A percentile compares a stretch with the other conserved stretches of the same genome.
phyloP scores from a whole-genome alignment of 1,140 invertebrate genomes.

The Zaprionus ornatus region DNA sequence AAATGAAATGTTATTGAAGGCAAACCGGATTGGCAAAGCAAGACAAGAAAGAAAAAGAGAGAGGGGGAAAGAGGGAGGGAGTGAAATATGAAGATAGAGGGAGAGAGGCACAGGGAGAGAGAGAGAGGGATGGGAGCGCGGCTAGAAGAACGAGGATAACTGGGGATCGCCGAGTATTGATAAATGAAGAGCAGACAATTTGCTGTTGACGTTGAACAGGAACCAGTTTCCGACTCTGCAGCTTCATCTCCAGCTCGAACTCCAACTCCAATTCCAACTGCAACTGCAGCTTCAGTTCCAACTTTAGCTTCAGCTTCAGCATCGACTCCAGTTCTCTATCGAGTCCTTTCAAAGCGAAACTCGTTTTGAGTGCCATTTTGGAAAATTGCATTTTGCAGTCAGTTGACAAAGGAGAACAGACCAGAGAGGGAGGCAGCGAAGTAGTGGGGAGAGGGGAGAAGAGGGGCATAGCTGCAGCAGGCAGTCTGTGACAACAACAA shows the following conservation, averaged over 20 bases:
- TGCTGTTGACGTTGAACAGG: constrained; percentile 38
- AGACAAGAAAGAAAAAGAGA: background rate
- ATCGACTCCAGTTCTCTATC: background rate
- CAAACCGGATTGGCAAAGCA: constrained; percentile 43
- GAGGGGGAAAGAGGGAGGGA: background rate
- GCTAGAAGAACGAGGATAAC: background rate
- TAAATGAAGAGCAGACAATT: constrained; percentile 68
- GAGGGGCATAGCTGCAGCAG: constrained; percentile 45
- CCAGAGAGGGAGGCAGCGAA: background rate
- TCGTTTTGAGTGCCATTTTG: constrained; percentile 65
- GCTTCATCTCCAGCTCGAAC: background rate
- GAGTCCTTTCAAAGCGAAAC: constrained; percentile 49
- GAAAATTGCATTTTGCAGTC: constrained; percentile 60
- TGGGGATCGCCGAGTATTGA: constrained; percentile 48
- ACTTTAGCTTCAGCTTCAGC: too few species aligned
- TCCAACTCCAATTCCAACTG: background rate
- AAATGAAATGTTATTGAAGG: constrained; percentile 62
- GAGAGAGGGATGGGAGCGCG: background rate
- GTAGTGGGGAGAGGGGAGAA: background rate
- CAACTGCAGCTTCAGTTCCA: background rate
- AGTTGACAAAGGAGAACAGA: constrained; percentile 8
- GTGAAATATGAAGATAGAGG: background rate
- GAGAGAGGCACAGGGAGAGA: background rate
- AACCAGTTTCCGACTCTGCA: constrained; percentile 62
- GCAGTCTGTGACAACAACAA: constrained; percentile 40